Conservation (phyloP, 2,113 vertebrate genomes). For the Elephantulus edwardii region DNA sequence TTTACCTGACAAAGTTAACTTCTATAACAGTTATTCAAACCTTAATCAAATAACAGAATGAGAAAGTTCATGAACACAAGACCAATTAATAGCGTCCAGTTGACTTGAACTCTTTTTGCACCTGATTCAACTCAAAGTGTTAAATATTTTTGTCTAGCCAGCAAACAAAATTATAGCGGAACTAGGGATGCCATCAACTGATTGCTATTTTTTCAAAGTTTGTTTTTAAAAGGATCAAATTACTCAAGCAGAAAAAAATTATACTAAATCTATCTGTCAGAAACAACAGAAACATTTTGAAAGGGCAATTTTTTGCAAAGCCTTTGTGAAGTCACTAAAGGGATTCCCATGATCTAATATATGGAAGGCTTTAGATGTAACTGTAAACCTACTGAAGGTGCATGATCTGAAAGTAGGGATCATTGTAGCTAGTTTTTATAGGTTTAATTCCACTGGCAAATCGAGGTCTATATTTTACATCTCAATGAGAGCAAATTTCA, state of each 20-base stretch:
- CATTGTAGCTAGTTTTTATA: constrained; percentile 46
- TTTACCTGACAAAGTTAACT: not conserved
- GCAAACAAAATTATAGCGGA: constrained; percentile 13
- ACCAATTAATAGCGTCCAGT: not conserved
- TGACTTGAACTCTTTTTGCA: not conserved
- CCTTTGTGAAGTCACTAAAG: constrained; percentile 52
- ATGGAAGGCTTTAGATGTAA: constrained; percentile 40
- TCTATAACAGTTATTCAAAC: not conserved
- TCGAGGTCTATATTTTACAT: constrained; percentile 64
- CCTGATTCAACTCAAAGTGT: not conserved
- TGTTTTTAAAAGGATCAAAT: not conserved
- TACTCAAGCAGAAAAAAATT: constrained; percentile 46
- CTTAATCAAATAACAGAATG: constrained; percentile 20
- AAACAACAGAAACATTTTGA: constrained; percentile 62
- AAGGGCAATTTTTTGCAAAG: constrained; percentile 65
- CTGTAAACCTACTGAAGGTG: constrained; percentile 47
- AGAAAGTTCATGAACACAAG: not conserved
- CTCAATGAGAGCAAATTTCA: constrained; percentile 64
- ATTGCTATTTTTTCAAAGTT: not conserved
- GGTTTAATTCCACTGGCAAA: constrained; percentile 70
- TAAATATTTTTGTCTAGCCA: constrained; percentile 36
- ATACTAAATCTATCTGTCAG: constrained; percentile 44
- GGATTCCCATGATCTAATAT: constrained; percentile 61
- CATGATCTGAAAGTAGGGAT: constrained; percentile 60
- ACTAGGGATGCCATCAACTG: not conserved